Conservation (phyloP, 2,113 vertebrate genomes). For the Epinephelus lanceolatus region DNA sequence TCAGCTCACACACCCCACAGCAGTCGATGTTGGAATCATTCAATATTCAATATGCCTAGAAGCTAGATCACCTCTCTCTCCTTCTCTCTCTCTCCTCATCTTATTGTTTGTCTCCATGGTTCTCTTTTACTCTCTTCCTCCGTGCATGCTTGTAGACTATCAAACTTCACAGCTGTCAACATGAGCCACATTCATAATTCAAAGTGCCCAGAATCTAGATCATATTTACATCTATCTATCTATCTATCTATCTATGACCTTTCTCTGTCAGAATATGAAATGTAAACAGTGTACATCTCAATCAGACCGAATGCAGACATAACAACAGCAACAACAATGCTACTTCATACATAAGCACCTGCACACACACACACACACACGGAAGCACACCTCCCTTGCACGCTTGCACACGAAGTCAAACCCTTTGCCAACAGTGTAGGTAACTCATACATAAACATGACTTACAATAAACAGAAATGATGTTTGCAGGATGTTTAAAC, state of each 20-base stretch:
- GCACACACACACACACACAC: neutral
- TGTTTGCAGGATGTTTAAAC: slow-evolving; percentile 59
- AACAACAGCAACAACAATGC: slow-evolving; percentile 20
- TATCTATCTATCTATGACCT: neutral
- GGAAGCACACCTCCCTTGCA: too few relatives aligned
- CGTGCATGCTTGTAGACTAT: neutral
- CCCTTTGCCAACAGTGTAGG: slow-evolving; percentile 38
- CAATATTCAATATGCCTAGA: slow-evolving; percentile 42
- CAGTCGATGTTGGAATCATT: slow-evolving; percentile 32
- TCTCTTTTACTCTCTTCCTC: neutral
- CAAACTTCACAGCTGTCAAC: slow-evolving; percentile 18
- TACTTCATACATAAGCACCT: slow-evolving; percentile 11
- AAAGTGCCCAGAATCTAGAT: slow-evolving; percentile 12
- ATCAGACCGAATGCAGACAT: slow-evolving; percentile 29
- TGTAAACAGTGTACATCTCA: slow-evolving; percentile 23
- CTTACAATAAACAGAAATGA: slow-evolving; percentile 52
- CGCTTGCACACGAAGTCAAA: slow-evolving; percentile 11
- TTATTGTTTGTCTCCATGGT: neutral
- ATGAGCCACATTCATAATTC: slow-evolving; percentile 24
- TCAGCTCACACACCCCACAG: slow-evolving; percentile 21
- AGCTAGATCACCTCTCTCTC: slow-evolving; percentile 9
- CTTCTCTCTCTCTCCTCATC: neutral
- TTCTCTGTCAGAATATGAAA: slow-evolving; percentile 12
- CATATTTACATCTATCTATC: slow-evolving; percentile 15
- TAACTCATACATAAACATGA: slow-evolving; percentile 69